Base-by-base conservation (phyloP, 2,797 vertebrate species). In the Eutrigla gurnardus region DNA sequence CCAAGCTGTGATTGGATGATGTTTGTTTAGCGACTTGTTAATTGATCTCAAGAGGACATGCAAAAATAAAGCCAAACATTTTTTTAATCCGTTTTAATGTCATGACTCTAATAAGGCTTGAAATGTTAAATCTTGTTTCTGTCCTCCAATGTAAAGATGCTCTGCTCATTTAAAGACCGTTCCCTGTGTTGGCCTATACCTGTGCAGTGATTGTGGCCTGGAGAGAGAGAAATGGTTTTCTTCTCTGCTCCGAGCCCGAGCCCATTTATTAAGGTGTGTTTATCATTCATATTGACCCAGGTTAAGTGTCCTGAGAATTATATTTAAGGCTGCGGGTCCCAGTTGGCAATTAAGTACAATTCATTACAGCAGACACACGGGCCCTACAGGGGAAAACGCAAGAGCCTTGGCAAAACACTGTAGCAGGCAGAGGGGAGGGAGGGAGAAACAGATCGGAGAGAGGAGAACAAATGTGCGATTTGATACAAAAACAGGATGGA, bases 251-350 rank as follows among this genome's bases (percentile, higher is more conserved):
- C 45, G 11, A 81, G 68, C 87, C 70, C 66, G 35, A 64, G 80
- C 87, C 74, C 89, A 93, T 91, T 92, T 88, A 90, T 92, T 89
- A 93, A 89, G 85, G 64, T 80, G 81, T 91, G 90, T 94, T 93
- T 92, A 94, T 93, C 92, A 90, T 93, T 91, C 87, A 90, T 78
- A 77, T 82, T 88, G 90, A 92, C 91, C 91, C 57, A 39, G 92
- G 93, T 92, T 94, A 94, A 93, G 89, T 92, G 92, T 93, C 92
- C 87, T 89, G 91, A 93, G 92, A 91, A 87, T 94, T 93, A 86
- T 92, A 86, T 93, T 93, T 91, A 93, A 93, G 88, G 86, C 92
- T 85, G 75, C 17, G 25, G 83, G 82, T 91, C 93, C 91, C 90
- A 88, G 78, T 83, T 79, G 91, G 93, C 90, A 93, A 94, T 94